Conservation (phyloP, 2,113 vertebrate genomes). For the Poecile atricapillus region DNA sequence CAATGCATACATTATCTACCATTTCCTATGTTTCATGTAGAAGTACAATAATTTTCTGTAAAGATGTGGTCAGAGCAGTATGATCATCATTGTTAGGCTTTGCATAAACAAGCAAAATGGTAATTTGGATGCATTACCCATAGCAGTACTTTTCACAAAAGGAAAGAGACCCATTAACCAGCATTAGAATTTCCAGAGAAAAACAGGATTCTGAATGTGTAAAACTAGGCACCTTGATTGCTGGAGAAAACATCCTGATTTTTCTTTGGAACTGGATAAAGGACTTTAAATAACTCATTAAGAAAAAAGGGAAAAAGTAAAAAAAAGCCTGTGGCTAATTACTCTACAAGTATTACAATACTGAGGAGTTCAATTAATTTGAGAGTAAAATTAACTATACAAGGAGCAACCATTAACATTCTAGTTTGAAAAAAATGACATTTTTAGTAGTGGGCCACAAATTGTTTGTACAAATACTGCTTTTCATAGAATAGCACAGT, state of each 20-base stretch:
- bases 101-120: neutral
- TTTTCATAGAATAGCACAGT: neutral
- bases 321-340: neutral
- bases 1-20: neutral
- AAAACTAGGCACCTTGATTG: neutral
- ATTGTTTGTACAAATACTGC: neutral
- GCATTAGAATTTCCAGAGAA: neutral
- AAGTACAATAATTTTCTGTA: neutral
- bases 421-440: neutral
- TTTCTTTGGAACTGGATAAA: neutral
- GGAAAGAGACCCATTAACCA: neutral
- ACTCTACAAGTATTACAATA: neutral
- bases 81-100: neutral
- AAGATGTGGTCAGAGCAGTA: neutral
- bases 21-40: neutral
- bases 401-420: neutral
- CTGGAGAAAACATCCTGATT: neutral
- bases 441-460: neutral
- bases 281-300: neutral
- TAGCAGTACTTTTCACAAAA: neutral
- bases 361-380: neutral
- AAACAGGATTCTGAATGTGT: neutral
- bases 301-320: neutral
- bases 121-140: neutral
- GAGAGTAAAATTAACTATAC: neutral